Conservation (phyloP, 2,888 invertebrate species). For the Drosophila borealis region DNA sequence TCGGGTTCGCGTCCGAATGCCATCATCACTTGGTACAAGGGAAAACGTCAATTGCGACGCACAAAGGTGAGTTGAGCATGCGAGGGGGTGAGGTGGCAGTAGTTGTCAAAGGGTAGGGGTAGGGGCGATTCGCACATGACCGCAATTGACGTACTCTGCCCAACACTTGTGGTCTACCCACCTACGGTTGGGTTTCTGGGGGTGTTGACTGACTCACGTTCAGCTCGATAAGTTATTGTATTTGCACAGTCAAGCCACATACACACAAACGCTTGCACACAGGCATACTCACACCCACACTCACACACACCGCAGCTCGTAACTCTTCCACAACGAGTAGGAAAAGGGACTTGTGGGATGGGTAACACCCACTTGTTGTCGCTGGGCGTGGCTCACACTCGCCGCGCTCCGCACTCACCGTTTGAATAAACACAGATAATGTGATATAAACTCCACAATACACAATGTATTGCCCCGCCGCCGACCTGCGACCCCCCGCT, state of each 20-base stretch:
- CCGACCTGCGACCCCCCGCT: neutral
- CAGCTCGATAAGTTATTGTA: constrained; percentile 78
- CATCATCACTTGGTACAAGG: constrained; percentile 95
- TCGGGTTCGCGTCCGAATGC: constrained; percentile 94
- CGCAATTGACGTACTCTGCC: constrained; percentile 68
- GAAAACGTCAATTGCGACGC: constrained; percentile 91
- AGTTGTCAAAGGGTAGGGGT: neutral
- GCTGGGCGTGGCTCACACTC: constrained; percentile 73
- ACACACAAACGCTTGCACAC: constrained; percentile 35
- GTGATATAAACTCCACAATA: constrained; percentile 82
- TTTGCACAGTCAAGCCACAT: constrained; percentile 72
- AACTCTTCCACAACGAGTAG: constrained; percentile 44
- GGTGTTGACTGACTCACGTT: constrained; percentile 71
- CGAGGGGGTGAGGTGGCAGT: neutral
- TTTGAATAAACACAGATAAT: constrained; percentile 82
- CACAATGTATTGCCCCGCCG: constrained; percentile 47
- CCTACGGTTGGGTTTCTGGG: neutral
- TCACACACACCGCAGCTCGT: constrained; percentile 50
- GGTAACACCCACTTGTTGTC: constrained; percentile 73
- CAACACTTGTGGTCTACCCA: constrained; percentile 24
- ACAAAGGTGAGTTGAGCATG: constrained; percentile 88
- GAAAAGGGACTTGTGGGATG: too few species aligned
- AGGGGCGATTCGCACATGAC: constrained; percentile 47
- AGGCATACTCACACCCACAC: constrained; percentile 42
- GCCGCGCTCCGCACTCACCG: constrained; percentile 34